Conservation (phyloP, 2,888 invertebrate species). For the Habrosyne pyritoides region DNA sequence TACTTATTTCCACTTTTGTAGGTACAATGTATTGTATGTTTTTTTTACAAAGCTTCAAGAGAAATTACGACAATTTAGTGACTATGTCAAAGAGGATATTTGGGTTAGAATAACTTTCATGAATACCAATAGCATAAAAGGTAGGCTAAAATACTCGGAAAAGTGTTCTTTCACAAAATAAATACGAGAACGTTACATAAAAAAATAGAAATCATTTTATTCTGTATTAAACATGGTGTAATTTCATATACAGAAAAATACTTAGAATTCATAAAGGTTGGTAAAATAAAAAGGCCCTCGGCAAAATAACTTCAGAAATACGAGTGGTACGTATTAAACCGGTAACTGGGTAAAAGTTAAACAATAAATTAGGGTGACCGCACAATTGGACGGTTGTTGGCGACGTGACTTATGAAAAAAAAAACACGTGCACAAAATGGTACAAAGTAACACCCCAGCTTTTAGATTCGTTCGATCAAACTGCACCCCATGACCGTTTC, state of each 20-base stretch:
- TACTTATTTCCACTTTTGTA: too few relatives aligned
- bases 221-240: too few relatives aligned
- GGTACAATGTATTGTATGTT: too few relatives aligned
- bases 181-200: background rate
- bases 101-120: too few relatives aligned
- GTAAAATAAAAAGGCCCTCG: background rate
- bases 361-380: slow-evolving; percentile 3
- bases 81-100: too few relatives aligned
- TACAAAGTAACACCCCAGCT: background rate
- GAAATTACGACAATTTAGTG: too few relatives aligned
- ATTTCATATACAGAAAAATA: background rate
- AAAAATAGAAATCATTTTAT: background rate
- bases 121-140: too few relatives aligned
- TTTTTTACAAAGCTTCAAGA: too few relatives aligned
- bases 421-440: background rate
- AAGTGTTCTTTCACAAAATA: background rate
- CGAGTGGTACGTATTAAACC: background rate
- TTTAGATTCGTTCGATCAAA: slow-evolving; percentile 31
- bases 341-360: background rate
- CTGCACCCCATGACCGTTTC: slow-evolving; percentile 27
- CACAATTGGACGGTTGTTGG: background rate
- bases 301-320: background rate
- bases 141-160: background rate
- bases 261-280: background rate
- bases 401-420: background rate